Evolutionary conservation across 2,113 vertebrate genomes (phyloP).

Genomic region (Atlantisia rogersi): DNA sequence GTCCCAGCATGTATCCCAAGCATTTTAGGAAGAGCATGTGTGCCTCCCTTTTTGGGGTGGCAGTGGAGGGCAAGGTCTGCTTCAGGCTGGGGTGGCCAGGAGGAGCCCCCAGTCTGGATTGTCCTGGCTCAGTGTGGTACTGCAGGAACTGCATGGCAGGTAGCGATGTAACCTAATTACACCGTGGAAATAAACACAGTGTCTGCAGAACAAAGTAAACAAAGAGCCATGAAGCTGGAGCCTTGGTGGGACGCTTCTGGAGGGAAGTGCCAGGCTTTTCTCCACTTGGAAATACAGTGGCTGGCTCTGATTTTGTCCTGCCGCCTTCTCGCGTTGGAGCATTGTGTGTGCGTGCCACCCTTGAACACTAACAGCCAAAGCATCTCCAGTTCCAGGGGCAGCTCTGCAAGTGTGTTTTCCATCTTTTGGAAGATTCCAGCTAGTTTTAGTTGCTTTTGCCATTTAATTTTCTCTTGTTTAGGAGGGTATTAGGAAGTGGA

Average conservation of each 20-base stretch:
- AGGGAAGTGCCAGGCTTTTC: not conserved
- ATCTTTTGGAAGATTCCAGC: not conserved
- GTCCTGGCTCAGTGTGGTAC: no score
- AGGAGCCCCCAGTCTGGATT: not conserved
- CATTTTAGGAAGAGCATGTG: rapidly evolving
- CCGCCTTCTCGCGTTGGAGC: not conserved
- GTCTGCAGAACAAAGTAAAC: not conserved
- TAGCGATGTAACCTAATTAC: not conserved
- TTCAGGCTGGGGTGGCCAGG: not conserved
- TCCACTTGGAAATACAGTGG: not conserved
- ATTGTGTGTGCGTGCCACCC: not conserved
- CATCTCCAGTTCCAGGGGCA: not conserved
- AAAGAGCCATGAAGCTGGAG: not conserved
- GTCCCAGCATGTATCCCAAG: rapidly evolving
- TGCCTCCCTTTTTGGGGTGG: not conserved
- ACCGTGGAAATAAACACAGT: not conserved
- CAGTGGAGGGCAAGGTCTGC: not conserved
- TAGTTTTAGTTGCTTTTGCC: conserved; percentile 25
- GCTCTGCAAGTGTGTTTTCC: not conserved
- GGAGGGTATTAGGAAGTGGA: not conserved
- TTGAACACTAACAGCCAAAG: not conserved
- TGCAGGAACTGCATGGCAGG: not conserved
- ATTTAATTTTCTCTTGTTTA: conserved; percentile 40
- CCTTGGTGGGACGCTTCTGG: rapidly evolving
- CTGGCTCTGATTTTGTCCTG: not conserved